Base-by-base conservation (phyloP, 2,113 vertebrate species). In the Solea solea region DNA sequence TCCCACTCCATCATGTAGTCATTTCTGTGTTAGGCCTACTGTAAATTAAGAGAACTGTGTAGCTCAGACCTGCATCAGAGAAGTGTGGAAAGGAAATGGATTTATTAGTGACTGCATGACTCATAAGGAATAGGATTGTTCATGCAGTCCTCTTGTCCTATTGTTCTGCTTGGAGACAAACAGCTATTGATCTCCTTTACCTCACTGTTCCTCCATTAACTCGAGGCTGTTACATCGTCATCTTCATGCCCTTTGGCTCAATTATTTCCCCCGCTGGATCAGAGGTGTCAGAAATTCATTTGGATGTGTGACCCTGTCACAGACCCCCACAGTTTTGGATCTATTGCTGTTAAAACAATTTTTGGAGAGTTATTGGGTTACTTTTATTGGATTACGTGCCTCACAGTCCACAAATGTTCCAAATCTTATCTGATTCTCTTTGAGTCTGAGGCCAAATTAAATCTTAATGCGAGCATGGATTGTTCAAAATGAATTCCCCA, bases 321-420 rank as follows among this genome's bases (percentile, higher is more conserved):
- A 44, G 52, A 70, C 61, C 53, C 44, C 72, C 51, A 48, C 65
- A 45, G 45, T 70, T 79, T 69, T 25, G 21, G 25, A 8, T 77
- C 41, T 55, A 64, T 48, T 44, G 27, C 42, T 27, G 11, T 66
- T 68, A 8, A 59, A 73, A 48, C 64, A 57, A 9, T 74, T 69
- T 72, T 51, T 74, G 58, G 7, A 42, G 68, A 21, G 61, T 64
- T 82, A 76, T 85, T 73, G 55, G 67, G 69, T 85, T 78, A 73
- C 28, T 13, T 55, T 52, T 68, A 78, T 67, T 65, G 44, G 9
- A 59, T 77, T 57, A 78, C 46, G 27, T 64, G 59, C 45, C 12
- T 46, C 11, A 64, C 51, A 51, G 39, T 69, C 63, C 59, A 61
- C 68, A 59, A 41, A 72, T 59, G 49, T 69, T 42, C 62, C n/a